Evolutionary conservation across 92 coral and sea anemone genomes (phyloP), one percentile per base, ranked within the genome.

Genomic region (Montipora capitata): DNA sequence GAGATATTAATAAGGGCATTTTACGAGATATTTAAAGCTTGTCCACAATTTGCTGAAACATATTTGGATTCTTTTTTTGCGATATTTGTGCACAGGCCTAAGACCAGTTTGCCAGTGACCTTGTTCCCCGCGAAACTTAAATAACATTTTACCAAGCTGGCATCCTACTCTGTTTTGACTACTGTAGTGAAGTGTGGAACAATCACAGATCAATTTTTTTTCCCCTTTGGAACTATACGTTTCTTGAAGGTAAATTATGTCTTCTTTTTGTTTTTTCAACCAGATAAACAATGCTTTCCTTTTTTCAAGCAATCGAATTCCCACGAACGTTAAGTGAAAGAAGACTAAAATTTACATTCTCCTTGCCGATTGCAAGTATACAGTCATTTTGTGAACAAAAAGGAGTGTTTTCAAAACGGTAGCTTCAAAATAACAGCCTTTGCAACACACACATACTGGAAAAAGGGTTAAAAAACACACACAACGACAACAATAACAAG

Each of bases 211-310:
- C 35, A 27, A 27, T 27, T 27, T 27, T 27, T 20, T 27, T 27
- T 27, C 35, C 35, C 35, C 67, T 61, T 61, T 61, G 27, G 39
- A 61, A 61, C 67, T 61, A 17, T 61, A 61, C n/a, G 39, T 81
- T 57, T 80, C 66, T 52, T 67, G 78, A 57, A 69, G 71, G 75
- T 83, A 39, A 68, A 68, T 68, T 9, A 68, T 49, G 48, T 68
- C 74, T 68, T 51, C 17, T 68, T 14, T 68, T 41, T 40, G 74
- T 68, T 68, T 68, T 38, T 68, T 68, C n/a, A 15, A 61, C 67
- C 67, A 61, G 45, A 38, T 39, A 12, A 68, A 68, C 7, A 68
- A 20, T 11, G 7, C 44, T 68, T 40, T 68, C 45, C 74, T 68
- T 68, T 40, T 68, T 1, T 38, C 74, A 68, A 7, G 51, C 48